Evolutionary conservation across 1,140 invertebrate species (phyloP), one percentile per base, ranked within the genome.

Genomic region (Hermetia illucens): DNA sequence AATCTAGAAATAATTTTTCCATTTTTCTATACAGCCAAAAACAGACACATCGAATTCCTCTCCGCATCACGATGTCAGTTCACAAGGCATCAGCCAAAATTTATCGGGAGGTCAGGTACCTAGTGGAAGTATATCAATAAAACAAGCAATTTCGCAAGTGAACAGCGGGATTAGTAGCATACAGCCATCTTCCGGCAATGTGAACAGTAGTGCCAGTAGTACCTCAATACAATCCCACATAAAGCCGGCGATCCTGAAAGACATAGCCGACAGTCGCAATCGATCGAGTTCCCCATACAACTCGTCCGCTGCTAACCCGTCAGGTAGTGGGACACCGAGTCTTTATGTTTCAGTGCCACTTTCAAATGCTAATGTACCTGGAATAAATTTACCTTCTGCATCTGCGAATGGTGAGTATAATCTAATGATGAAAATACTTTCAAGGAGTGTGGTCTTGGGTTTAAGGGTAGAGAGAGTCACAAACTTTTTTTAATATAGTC

Each of bases 351-450:
- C 57, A 13, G 57, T 61, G 42, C 57, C 58, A 36, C 39, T 61
- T 29, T 60, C 58, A 25, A 55, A 53, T 16, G 55, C 57, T 21
- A 58, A 55, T 51, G 57, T 60, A 59, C 57, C 57, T 60, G 58
- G 57, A 44, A 47, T 61, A 19, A 59, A 49, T 46, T 39, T 61
- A 42, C 58, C 57, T 35, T 42, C 52, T 37, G 48, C 31, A 36
- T 47, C 18, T 33, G 45, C 30, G 21, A 45, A 15, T 36, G 44
- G 31, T 36, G 27, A 25, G 15, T 3, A 12, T 40, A n/a, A n/a
- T n/a, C n/a, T n/a, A n/a, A n/a, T n/a, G n/a, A n/a, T n/a, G n/a
- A n/a, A n/a, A n/a, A n/a, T n/a, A n/a, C n/a, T n/a, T n/a, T n/a
- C n/a, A n/a, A n/a, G n/a, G n/a, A n/a, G n/a, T n/a, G n/a, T n/a